phyloP scores from a whole-genome alignment of 2,888 invertebrate species.

The Willowsia nigromaculata region DNA sequence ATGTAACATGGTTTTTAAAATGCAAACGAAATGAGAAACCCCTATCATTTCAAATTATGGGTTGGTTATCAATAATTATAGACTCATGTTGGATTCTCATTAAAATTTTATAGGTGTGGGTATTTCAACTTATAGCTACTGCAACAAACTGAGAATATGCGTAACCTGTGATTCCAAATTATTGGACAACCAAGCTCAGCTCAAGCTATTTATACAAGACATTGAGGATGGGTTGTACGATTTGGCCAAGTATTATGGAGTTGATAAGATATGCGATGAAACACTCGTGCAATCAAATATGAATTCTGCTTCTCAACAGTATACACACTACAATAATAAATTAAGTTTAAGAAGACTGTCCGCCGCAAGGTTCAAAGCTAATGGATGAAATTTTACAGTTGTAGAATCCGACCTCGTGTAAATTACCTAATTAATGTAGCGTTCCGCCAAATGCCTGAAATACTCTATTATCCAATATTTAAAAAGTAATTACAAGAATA shows the following conservation, averaged over 20 bases:
- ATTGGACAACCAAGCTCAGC: slow-evolving; percentile 55
- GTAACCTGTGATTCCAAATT: slow-evolving; percentile 65
- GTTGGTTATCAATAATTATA: background rate
- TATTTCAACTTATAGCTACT: slow-evolving; percentile 65
- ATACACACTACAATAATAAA: slow-evolving; percentile 33
- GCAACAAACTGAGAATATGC: slow-evolving; percentile 65
- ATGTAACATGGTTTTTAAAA: background rate
- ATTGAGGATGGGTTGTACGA: slow-evolving; percentile 53
- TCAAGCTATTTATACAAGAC: slow-evolving; percentile 58
- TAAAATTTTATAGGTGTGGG: slow-evolving; percentile 54
- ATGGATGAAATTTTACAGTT: background rate
- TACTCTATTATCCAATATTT: too few relatives aligned
- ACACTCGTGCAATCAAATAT: background rate
- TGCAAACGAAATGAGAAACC: too few relatives aligned
- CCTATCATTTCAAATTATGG: too few relatives aligned
- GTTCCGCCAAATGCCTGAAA: too few relatives aligned
- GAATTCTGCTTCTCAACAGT: background rate
- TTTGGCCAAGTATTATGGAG: slow-evolving; percentile 56
- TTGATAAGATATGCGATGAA: background rate
- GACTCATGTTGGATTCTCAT: background rate
- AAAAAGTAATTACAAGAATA: too few relatives aligned
- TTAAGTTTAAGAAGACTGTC: slow-evolving; percentile 47
- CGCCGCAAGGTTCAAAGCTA: slow-evolving; percentile 42
- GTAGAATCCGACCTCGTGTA: too few relatives aligned
- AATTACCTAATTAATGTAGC: too few relatives aligned